phyloP scores from a whole-genome alignment of 2,888 invertebrate genomes.

The Phaedon cochleariae region DNA sequence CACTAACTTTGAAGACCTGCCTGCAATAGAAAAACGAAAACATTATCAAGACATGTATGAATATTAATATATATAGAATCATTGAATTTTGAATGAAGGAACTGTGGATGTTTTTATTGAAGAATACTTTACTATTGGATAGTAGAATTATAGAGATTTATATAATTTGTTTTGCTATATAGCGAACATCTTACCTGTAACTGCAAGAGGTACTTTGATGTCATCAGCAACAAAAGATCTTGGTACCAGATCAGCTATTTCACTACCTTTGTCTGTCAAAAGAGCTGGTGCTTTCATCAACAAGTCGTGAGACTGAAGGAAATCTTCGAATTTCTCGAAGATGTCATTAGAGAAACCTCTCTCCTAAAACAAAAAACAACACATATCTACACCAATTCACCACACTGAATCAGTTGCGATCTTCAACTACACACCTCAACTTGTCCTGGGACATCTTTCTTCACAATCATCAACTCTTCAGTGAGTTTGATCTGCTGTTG shows the following conservation, averaged over 20 bases:
- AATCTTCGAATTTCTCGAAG: slow-evolving; percentile 77
- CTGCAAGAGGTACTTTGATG: slow-evolving; percentile 74
- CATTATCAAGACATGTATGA: no score
- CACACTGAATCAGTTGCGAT: no score
- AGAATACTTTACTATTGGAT: no score
- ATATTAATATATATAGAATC: slow-evolving; percentile 56
- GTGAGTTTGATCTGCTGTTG: slow-evolving; percentile 78
- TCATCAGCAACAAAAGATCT: slow-evolving; percentile 74
- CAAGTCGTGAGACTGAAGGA: slow-evolving; percentile 79
- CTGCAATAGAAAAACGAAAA: slow-evolving; percentile 67
- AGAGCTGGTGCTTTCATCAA: slow-evolving; percentile 78
- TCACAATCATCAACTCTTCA: slow-evolving; percentile 77
- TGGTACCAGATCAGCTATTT: slow-evolving; percentile 70
- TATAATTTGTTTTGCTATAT: no score
- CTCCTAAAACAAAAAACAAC: slow-evolving; percentile 64
- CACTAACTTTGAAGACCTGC: slow-evolving; percentile 73
- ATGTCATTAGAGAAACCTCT: slow-evolving; percentile 67
- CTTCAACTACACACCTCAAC: slow-evolving; percentile 40
- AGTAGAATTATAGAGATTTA: no score
- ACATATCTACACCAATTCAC: no score
- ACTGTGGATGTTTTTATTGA: neutral
- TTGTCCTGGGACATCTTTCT: slow-evolving; percentile 64
- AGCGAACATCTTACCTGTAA: slow-evolving; percentile 63
- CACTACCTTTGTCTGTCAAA: slow-evolving; percentile 64
- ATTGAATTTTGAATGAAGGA: neutral